Evolutionary conservation across 2,113 vertebrate species (phyloP), one percentile per base, ranked within the genome.

Genomic region (Chrysochloris asiatica): DNA sequence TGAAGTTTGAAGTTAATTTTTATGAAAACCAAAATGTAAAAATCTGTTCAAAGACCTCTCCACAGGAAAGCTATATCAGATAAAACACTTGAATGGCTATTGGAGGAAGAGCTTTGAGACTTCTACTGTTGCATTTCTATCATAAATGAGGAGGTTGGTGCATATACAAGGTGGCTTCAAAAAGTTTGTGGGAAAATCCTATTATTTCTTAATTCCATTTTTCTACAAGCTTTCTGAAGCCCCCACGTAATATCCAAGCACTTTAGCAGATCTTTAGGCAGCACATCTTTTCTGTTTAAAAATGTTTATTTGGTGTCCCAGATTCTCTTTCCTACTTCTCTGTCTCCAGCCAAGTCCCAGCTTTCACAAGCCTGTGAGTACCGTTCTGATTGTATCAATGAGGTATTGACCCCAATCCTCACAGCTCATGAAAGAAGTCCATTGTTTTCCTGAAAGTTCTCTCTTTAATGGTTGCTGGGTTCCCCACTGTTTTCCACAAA

Each of bases 1-100:
- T 72, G 41, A 85, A 73, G 0, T 28, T 89, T 83, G 26, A 84
- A 93, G 89, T 89, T 41, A 86, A 47, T 83, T n/a, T 30, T 83
- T 90, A 54, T 88, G 65, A 59, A 86, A 77, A 52, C 8, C 19
- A 21, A 86, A 83, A 71, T 92, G 79, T 14, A 47, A 61, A 80
- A 41, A 59, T 77, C 28, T 92, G 52, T 84, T 63, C 41, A 61
- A 81, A 93, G 47, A 6, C 16, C 38, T 78, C 12, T 30, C 3
- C 26, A 28, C 10, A 50, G 83, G 63, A 92, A 61, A 84, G 47
- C 4, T 11, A 4, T 61, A 5, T 12, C 77, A 69, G n/a, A 65
- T 8, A 73, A 54, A 47, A 2, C 6, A 2, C 43, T 36, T 65
- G n/a, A 50, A 45, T 7, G 19, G 47, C 7, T 79, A 41, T 54